Evolutionary conservation across 2,113 vertebrate species (phyloP), one percentile per base, ranked within the genome.

Genomic region (Ophthalmolycus amberensis): DNA sequence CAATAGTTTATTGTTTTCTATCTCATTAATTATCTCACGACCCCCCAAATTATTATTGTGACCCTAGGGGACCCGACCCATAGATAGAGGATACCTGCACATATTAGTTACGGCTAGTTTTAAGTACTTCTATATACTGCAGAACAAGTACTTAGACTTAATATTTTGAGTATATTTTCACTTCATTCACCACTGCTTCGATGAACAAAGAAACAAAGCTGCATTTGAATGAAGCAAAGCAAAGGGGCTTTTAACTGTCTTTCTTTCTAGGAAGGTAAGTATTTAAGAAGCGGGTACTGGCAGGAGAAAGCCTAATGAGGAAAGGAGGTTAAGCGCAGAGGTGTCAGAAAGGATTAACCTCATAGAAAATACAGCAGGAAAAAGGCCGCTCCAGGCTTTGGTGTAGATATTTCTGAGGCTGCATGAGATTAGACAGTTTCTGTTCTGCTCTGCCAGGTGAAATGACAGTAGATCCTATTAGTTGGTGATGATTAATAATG

Each of bases 381-480:
- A 84, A 90, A 80, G 56, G 73, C 78, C 75, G 85, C 89, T 85
- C 71, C 71, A 83, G 69, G 84, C 72, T 82, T 89, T 82, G 65
- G 74, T 81, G 80, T 50, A 87, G 87, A 87, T 85, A 89, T 88
- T 88, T 75, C 65, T 73, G 74, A 84, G 82, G 78, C 83, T 44
- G 75, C 54, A 40, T 72, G 78, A 84, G 88, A 91, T 91, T 88
- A 89, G 88, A 86, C 75, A 38, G 27, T 85, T 91, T 92, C 85
- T 78, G 82, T 85, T 92, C 90, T 85, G 87, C 82, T 78, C 77
- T 75, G 83, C 74, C 15, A 91, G 83, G 85, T 90, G 75, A 89
- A 87, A 92, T 90, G 88, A 90, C 88, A 87, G 88, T 32, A 87
- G 77, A 91, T 93, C 89, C 89, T 75, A 90, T 93, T 89, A 91